phyloP scores from a whole-genome alignment of 2,113 vertebrate genomes.

The Phrynocephalus versicolor region DNA sequence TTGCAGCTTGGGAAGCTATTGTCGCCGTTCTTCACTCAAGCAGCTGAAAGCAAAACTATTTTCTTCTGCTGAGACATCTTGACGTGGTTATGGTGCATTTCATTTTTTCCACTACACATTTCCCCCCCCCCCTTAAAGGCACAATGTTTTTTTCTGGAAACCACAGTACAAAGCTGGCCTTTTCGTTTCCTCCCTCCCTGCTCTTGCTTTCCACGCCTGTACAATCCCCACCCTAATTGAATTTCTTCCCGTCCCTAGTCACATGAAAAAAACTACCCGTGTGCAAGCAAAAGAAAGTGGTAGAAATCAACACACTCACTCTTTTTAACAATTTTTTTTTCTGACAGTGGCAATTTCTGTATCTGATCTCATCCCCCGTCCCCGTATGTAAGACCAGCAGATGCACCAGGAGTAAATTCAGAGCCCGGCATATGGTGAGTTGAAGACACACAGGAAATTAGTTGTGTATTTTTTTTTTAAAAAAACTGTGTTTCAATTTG shows the following conservation, averaged over 20 bases:
- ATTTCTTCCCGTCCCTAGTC: slow-evolving; percentile 46
- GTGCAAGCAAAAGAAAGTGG: slow-evolving; percentile 34
- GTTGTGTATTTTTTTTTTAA: slow-evolving; percentile 31
- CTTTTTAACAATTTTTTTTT: slow-evolving; percentile 11
- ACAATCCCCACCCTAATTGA: slow-evolving; percentile 54
- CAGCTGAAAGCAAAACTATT: not conserved
- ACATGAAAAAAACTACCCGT: slow-evolving; percentile 28
- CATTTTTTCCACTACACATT: slow-evolving; percentile 52
- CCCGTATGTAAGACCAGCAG: accelerated
- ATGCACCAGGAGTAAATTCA: accelerated
- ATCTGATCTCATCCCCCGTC: not conserved
- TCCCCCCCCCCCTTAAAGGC: slow-evolving; percentile 43
- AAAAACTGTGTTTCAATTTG: slow-evolving; percentile 10
- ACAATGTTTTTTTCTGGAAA: slow-evolving; percentile 11
- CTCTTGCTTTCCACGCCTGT: not conserved
- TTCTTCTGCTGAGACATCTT: not conserved
- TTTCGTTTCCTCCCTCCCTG: not conserved
- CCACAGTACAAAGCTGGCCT: slow-evolving; percentile 11
- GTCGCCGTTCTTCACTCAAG: not conserved
- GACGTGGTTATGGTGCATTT: not conserved
- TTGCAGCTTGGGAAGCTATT: not conserved
- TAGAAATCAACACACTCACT: not conserved
- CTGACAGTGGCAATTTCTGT: not conserved
- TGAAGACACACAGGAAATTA: slow-evolving; percentile 17
- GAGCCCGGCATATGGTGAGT: not conserved